Evolutionary conservation across 2,888 invertebrate genomes (phyloP).

Genomic region (Phorcus lineatus): DNA sequence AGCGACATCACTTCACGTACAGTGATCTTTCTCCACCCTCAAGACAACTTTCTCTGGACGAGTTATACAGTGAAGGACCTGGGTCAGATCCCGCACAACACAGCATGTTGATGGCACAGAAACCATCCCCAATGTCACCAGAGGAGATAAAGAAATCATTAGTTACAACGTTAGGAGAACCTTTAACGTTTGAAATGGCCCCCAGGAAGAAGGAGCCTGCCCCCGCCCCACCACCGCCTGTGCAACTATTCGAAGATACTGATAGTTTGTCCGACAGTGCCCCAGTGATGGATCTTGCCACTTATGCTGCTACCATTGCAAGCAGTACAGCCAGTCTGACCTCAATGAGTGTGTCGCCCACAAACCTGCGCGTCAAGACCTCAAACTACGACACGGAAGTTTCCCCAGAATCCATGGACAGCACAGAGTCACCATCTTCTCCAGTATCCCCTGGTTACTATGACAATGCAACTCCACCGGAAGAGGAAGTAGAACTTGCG

Average conservation of each 20-base stretch:
- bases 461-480: slow-evolving; percentile 60
- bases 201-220: slow-evolving; percentile 12
- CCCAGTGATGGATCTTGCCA: slow-evolving; percentile 70
- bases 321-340: slow-evolving; percentile 74
- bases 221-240: slow-evolving; percentile 5
- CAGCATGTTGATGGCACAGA: slow-evolving; percentile 48
- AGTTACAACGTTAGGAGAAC: slow-evolving; percentile 52
- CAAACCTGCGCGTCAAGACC: slow-evolving; percentile 48
- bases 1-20: slow-evolving; percentile 64
- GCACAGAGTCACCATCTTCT: slow-evolving; percentile 56
- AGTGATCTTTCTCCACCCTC: slow-evolving; percentile 66
- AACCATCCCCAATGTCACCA: slow-evolving; percentile 61
- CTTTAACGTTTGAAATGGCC: slow-evolving; percentile 54
- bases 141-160: slow-evolving; percentile 57
- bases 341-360: slow-evolving; percentile 72
- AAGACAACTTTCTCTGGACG: slow-evolving; percentile 59
- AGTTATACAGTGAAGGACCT: slow-evolving; percentile 41
- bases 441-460: slow-evolving; percentile 68
- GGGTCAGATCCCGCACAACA: slow-evolving; percentile 22
- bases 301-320: slow-evolving; percentile 74
- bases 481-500: slow-evolving; percentile 66
- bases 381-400: slow-evolving; percentile 40
- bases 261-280: slow-evolving; percentile 50
- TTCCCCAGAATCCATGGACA: slow-evolving; percentile 61
- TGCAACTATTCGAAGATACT: neutral